Evolutionary conservation across 2,888 invertebrate species (phyloP).

Genomic region (Erynnis tages): DNA sequence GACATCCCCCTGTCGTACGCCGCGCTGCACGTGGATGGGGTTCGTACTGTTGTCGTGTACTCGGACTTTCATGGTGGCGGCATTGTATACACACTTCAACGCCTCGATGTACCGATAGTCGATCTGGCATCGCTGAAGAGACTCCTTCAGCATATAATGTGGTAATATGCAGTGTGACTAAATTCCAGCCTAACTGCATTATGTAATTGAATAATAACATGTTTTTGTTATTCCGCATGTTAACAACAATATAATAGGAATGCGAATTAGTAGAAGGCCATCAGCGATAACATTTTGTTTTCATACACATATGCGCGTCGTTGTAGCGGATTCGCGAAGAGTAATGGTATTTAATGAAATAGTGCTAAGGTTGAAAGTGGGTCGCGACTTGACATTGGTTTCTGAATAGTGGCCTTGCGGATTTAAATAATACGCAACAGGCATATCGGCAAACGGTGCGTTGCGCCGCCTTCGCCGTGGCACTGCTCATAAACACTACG

Average conservation of each 20-base stretch:
- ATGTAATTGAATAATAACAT: conserved; percentile 41
- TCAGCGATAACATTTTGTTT: conserved; percentile 51
- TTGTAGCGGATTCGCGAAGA: conserved; percentile 23
- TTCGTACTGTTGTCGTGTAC: too few species aligned
- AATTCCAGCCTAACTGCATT: background rate
- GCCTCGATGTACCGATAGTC: too few species aligned
- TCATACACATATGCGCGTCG: conserved; percentile 44
- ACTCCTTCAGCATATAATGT: too few species aligned
- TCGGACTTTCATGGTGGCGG: too few species aligned
- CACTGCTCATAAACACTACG: conserved; percentile 58
- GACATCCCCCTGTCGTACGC: too few species aligned
- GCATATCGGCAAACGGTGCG: conserved; percentile 46
- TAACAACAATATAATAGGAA: conserved; percentile 42
- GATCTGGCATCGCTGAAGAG: too few species aligned
- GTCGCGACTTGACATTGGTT: conserved; percentile 45
- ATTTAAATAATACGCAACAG: conserved; percentile 72
- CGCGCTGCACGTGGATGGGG: too few species aligned
- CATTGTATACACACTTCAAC: too few species aligned
- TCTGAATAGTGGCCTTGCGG: conserved; percentile 61
- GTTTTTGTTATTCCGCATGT: conserved; percentile 47
- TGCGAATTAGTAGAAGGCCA: conserved; percentile 58
- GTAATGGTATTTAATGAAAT: conserved; percentile 42
- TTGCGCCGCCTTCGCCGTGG: conserved; percentile 40
- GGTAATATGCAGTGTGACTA: too few species aligned
- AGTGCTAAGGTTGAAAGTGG: conserved; percentile 56